A percentile compares a stretch with the other conserved stretches of the same genome.
Evolutionary conservation across 30 jellyfish, hydroid and myxozoan genomes (phyloP).

Genomic region (Pseudorhiza aurosa): DNA sequence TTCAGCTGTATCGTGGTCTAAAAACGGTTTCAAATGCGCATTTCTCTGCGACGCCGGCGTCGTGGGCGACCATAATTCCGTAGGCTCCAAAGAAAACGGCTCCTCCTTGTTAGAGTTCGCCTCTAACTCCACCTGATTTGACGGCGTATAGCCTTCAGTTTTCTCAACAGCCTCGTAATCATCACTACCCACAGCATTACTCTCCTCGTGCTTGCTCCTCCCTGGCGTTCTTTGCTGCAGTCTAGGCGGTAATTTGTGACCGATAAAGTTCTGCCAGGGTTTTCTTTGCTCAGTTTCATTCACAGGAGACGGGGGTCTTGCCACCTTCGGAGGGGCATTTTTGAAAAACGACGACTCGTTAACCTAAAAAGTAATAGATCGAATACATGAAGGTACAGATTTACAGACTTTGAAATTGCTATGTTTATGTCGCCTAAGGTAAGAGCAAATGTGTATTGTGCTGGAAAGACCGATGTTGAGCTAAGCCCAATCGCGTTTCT

Average conservation of each 20-base stretch:
- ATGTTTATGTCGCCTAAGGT: no score
- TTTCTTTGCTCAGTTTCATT: slow-evolving; percentile 1
- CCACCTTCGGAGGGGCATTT: no score
- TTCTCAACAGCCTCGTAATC: not conserved
- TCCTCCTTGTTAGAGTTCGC: not conserved
- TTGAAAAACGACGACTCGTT: not conserved
- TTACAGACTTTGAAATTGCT: no score
- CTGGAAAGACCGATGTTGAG: no score
- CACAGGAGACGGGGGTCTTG: slow-evolving; percentile 5
- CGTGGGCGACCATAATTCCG: slow-evolving; percentile 65
- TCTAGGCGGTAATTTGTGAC: slow-evolving; percentile 12
- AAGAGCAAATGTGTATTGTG: no score
- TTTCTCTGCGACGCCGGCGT: not conserved
- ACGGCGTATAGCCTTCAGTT: not conserved
- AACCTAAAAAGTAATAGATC: no score
- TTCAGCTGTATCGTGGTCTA: not conserved
- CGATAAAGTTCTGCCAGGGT: not conserved
- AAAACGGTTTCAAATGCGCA: not conserved
- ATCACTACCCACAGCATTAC: slow-evolving; percentile 2
- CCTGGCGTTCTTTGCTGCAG: not conserved
- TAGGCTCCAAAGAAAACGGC: slow-evolving; percentile 7
- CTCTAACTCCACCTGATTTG: not conserved
- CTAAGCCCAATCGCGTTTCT: no score
- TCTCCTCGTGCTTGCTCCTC: not conserved
- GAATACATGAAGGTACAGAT: no score